Evolutionary conservation across 2,113 vertebrate species (phyloP).

Genomic region (Hucho hucho): DNA sequence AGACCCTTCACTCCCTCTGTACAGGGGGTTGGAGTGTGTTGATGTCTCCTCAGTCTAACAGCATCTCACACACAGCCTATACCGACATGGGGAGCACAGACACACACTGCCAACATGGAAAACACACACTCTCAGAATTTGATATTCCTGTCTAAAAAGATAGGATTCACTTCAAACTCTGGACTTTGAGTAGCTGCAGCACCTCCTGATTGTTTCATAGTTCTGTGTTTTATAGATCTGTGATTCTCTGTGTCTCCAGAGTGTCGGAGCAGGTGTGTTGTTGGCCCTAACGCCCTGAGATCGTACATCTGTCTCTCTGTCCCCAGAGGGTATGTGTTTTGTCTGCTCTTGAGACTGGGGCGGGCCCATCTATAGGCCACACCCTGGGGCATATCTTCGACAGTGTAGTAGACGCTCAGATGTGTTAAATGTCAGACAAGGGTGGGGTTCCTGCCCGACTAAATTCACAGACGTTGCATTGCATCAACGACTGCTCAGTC

Average conservation of each 20-base stretch:
- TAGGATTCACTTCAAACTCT: not conserved
- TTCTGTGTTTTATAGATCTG: constrained; percentile 51
- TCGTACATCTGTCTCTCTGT: not conserved
- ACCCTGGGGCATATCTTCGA: not conserved
- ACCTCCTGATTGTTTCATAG: constrained; percentile 54
- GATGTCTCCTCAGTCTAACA: constrained; percentile 2
- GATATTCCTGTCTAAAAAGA: too few species aligned
- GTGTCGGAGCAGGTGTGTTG: not conserved
- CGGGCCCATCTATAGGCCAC: constrained; percentile 9
- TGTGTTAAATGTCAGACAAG: not conserved
- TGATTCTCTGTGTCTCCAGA: constrained; percentile 17
- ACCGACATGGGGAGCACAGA: not conserved
- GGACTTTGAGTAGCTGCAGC: constrained; percentile 6
- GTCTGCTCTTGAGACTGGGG: constrained; percentile 2
- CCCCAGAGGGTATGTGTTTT: not conserved
- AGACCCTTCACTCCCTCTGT: constrained; percentile 1
- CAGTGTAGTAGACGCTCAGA: not conserved
- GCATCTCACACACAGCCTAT: not conserved
- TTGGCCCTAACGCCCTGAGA: not conserved
- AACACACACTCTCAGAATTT: not conserved
- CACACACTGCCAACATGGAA: not conserved
- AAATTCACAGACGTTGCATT: too few species aligned
- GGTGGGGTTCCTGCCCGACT: too few species aligned
- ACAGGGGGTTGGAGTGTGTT: constrained; percentile 16
- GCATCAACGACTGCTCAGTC: too few species aligned